Evolutionary conservation across 2,888 invertebrate species (phyloP).

Genomic region (Protodeltote pygarga): DNA sequence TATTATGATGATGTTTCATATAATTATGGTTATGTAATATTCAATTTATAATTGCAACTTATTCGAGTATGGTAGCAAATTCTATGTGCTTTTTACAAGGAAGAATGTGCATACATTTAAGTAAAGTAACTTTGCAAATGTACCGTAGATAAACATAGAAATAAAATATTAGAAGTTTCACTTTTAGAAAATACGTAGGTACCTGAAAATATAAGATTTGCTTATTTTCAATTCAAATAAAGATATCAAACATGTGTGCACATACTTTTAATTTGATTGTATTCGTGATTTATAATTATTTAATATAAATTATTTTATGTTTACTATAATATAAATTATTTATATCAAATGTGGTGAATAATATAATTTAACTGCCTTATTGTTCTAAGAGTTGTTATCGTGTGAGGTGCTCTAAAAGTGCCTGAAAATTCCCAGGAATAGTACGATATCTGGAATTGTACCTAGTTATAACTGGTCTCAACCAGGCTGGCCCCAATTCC

Average conservation of each 20-base stretch:
- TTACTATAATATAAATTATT: slow-evolving; percentile 14
- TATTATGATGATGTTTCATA: too few species aligned
- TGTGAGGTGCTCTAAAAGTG: too few species aligned
- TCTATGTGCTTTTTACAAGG: slow-evolving; percentile 10
- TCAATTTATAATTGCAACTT: background rate
- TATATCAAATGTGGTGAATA: slow-evolving; percentile 4
- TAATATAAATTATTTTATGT: slow-evolving; percentile 10
- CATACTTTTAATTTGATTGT: slow-evolving; percentile 24
- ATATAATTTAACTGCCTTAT: slow-evolving; percentile 9
- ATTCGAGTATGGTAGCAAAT: too few species aligned
- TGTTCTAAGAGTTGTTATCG: too few species aligned
- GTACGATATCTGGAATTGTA: too few species aligned
- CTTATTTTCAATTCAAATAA: slow-evolving; percentile 4
- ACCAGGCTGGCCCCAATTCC: too few species aligned
- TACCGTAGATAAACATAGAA: too few species aligned
- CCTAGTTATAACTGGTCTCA: too few species aligned
- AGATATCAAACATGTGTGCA: slow-evolving; percentile 12
- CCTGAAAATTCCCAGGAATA: too few species aligned
- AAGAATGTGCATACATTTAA: slow-evolving; percentile 36
- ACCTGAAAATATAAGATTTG: slow-evolving; percentile 9
- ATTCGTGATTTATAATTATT: slow-evolving; percentile 23
- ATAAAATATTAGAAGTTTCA: background rate
- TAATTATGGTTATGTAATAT: slow-evolving; percentile 6
- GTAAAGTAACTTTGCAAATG: background rate
- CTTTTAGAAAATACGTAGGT: background rate